These are phyloP conservation scores for Margarornis squamiger DNA, from an alignment of 2,797 vertebrate species.

Conservation along the genomic window DNA sequence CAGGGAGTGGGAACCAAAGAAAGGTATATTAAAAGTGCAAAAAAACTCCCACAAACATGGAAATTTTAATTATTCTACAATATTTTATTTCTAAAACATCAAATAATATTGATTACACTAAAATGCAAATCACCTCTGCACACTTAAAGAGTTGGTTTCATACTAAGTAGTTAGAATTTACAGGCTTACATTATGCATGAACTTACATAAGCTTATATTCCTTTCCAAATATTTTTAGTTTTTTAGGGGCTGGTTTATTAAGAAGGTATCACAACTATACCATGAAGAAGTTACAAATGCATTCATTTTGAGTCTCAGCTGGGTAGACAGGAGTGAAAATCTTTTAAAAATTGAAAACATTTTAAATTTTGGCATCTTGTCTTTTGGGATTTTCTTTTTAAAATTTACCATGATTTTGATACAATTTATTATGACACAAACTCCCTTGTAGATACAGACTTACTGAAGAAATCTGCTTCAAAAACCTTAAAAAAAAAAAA, in stretches of 20 bases:
- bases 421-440: not conserved
- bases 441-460: not conserved
- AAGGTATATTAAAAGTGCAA: fast-evolving
- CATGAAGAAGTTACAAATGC: not conserved
- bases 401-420: not conserved
- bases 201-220: not conserved
- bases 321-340: not conserved
- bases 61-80: not conserved
- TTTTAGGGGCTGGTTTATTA: not conserved
- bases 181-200: not conserved
- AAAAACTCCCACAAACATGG: fast-evolving
- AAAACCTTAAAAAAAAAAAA: not conserved
- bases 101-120: not conserved
- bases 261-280: not conserved
- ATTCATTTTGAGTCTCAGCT: not conserved
- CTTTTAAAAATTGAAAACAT: not conserved
- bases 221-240: not conserved
- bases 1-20: fast-evolving
- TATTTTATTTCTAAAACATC: not conserved
- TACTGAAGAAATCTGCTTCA: not conserved
- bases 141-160: not conserved
- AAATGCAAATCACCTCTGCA: not conserved
- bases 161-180: not conserved
- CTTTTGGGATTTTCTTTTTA: not conserved
- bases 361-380: not conserved